Percentiles rank a stretch among this genome's conserved stretches.
Conservation (phyloP, 2,797 vertebrate species). For the Pipistrellus nathusii region DNA sequence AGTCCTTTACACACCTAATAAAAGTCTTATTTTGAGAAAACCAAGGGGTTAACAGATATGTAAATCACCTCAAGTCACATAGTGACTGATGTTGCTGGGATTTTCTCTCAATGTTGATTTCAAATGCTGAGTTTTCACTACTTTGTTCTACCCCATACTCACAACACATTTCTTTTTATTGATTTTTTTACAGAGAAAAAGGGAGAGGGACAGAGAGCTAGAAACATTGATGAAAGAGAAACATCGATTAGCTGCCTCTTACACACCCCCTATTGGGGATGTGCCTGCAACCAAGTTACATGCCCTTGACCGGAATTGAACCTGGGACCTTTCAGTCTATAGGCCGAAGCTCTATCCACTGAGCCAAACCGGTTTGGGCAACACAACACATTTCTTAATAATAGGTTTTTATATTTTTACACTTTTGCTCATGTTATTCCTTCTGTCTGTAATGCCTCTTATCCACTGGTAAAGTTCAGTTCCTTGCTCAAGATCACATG, state of each 20-base stretch:
- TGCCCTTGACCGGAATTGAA: too few relatives aligned
- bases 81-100: not conserved
- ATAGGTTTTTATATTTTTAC: not conserved
- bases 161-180: not conserved
- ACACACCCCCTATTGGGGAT: too few relatives aligned
- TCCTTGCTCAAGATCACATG: not conserved
- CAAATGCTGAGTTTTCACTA: not conserved
- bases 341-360: too few relatives aligned
- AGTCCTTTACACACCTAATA: constrained; percentile 59
- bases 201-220: too few relatives aligned
- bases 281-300: too few relatives aligned
- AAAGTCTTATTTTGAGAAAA: constrained; percentile 50
- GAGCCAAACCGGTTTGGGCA: too few relatives aligned
- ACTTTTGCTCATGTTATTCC: not conserved
- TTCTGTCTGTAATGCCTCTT: not conserved
- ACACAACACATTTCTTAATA: not conserved
- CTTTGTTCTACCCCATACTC: not conserved
- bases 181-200: too few relatives aligned
- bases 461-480: not conserved
- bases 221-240: too few relatives aligned
- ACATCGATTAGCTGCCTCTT: too few relatives aligned
- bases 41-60: constrained; percentile 14
- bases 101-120: not conserved
- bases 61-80: not conserved
- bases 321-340: too few relatives aligned